These are phyloP conservation scores for Martes flavigula DNA, from an alignment of 2,797 vertebrate species.

Conservation along the genomic window DNA sequence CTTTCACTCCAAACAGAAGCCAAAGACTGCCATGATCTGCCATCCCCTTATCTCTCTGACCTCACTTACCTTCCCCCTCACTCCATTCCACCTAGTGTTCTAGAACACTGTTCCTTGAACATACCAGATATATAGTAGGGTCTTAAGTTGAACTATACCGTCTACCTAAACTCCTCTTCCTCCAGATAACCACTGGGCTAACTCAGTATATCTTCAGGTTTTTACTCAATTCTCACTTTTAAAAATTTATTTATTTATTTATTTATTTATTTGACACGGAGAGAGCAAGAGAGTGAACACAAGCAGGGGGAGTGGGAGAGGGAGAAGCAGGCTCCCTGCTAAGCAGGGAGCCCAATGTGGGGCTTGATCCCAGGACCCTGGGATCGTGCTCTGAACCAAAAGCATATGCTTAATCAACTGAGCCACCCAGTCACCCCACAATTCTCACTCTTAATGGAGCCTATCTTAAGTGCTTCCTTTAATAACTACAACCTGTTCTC, in stretches of 20 bases:
- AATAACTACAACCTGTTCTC: neutral
- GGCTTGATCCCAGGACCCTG: too few relatives aligned
- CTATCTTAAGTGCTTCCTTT: neutral
- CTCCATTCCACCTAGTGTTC: neutral
- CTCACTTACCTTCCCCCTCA: neutral
- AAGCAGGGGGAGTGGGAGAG: too few relatives aligned
- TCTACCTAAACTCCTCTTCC: neutral
- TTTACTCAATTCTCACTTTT: neutral
- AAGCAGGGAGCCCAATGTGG: too few relatives aligned
- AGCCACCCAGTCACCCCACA: too few relatives aligned
- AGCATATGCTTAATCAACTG: too few relatives aligned
- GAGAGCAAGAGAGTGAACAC: too few relatives aligned
- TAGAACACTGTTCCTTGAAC: neutral
- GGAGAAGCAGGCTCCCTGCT: too few relatives aligned
- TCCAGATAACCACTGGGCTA: neutral
- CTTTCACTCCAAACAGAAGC: neutral
- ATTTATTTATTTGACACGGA: too few relatives aligned
- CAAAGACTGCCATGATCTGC: neutral
- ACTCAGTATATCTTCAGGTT: neutral
- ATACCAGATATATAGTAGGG: neutral
- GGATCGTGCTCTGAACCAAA: too few relatives aligned
- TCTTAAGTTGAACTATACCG: neutral
- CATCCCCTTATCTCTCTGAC: neutral
- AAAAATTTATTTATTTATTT: too few relatives aligned
- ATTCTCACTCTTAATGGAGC: neutral